Evolutionary conservation across 64 coral and sea anemone genomes (phyloP), one percentile per base, ranked within the genome.

Genomic region (Astreopora myriophthalma): DNA sequence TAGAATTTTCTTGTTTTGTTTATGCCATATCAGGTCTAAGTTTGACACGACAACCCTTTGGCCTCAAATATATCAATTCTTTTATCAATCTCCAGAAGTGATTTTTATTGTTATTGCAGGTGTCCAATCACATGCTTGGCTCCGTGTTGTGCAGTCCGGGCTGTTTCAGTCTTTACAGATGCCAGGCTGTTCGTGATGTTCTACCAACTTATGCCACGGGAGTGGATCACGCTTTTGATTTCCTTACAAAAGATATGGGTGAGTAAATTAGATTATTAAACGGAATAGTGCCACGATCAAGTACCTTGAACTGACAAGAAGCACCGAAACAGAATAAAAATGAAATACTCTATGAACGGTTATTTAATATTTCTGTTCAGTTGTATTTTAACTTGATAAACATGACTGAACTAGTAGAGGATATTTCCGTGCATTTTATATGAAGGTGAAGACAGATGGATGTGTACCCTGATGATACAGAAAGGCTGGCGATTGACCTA

Each of bases 381-480:
- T n/a, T n/a, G n/a, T n/a, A n/a, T n/a, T n/a, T n/a, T n/a, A n/a
- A n/a, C n/a, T n/a, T n/a, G n/a, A n/a, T n/a, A n/a, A n/a, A n/a
- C n/a, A n/a, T n/a, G n/a, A n/a, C n/a, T n/a, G n/a, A n/a, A n/a
- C n/a, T n/a, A n/a, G n/a, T n/a, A n/a, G n/a, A n/a, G n/a, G n/a
- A 17, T 42, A 40, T 65, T 1, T 12, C 30, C 88, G 10, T 26
- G 11, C 9, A 22, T 58, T 72, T 48, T n/a, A 46, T 28, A 88
- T 83, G 22, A 51, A 99, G 97, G 97, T 23, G 97, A 99, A 76
- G 97, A 99, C 42, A 87, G 97, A 75, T 99, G 94, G 94, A 87
- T 99, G 91, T 95, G 97, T 29, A 93, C 89, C 26, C 75, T 99
- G 23, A 90, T 99, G 94, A 67, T 99, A 71, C 87, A 95, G 26